Base-by-base conservation (phyloP, 2,113 vertebrate species). In the Leptobrachium ailaonicum region DNA sequence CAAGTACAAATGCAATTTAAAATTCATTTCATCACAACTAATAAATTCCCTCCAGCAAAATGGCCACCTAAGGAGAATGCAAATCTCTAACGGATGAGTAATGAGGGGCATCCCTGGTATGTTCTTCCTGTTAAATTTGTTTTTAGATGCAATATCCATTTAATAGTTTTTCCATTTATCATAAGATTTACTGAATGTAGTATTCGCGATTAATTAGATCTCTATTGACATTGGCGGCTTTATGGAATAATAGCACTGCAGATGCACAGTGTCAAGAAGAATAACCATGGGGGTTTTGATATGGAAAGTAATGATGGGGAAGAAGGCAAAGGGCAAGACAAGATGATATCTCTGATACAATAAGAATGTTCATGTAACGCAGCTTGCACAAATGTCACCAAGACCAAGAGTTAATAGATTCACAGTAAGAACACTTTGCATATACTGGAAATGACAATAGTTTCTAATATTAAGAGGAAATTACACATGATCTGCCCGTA, bases 111-210 rank as follows among this genome's bases (percentile, higher is more conserved):
- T 71, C 54, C 54, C 67, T 50, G 14, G 41, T 63, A 56, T 47
- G 43, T 14, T 32, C 10, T 47, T 62, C n/a, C 54, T 60, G 76
- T 70, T 62, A 44, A 62, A 78, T 41, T 32, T 71, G 66, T 63
- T 53, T 62, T 50, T 9, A 44, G 14, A 71, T 62, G 43, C 63
- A 78, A 71, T 63, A 78, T 62, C 76, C 45, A 41, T 71, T 78
- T 71, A 76, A 76, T 67, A 71, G 76, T 62, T 60, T 71, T 2
- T 71, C 71, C 43, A 71, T 78, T 78, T 71, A 62, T 69, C 76
- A 78, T 77, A 77, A 68, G 50, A 70, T 78, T 70, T 63, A 78
- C 66, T 47, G 67, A 42, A 13, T 41, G 42, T 47, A 77, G 42
- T 40, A 41, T 41, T 8, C 64, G 6, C 44, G 32, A 77, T 70